phyloP scores from a whole-genome alignment of 2,113 vertebrate genomes.

The Bufo gargarizans region DNA sequence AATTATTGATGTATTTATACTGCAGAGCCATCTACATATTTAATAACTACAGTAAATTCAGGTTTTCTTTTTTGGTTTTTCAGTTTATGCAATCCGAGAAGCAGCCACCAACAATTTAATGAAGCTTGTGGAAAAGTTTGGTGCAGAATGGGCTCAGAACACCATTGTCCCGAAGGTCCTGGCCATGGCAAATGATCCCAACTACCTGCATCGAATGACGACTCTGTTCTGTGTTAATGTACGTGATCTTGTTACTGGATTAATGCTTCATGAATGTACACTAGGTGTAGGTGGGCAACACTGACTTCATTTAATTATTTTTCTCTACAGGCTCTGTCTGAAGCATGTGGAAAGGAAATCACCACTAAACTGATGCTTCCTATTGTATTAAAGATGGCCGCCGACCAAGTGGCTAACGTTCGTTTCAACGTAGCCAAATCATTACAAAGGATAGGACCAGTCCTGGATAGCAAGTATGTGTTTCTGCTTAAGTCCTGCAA shows the following conservation, averaged over 20 bases:
- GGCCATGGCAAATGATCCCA: constrained; percentile 88
- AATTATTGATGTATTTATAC: background rate
- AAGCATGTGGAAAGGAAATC: constrained; percentile 87
- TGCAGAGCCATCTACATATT: background rate
- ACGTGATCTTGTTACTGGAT: constrained; percentile 63
- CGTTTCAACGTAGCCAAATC: constrained; percentile 92
- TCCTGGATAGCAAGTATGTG: constrained; percentile 81
- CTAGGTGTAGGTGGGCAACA: background rate
- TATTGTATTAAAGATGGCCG: constrained; percentile 88
- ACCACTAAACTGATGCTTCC: constrained; percentile 92
- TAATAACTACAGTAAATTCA: too few relatives aligned
- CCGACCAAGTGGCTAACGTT: constrained; percentile 90
- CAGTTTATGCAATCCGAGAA: constrained; percentile 88
- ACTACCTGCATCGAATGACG: constrained; percentile 92
- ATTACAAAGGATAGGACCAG: constrained; percentile 88
- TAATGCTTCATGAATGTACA: background rate
- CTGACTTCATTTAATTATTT: background rate
- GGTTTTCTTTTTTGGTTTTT: background rate
- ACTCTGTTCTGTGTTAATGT: constrained; percentile 92
- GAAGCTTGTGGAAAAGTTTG: constrained; percentile 91
- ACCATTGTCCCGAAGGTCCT: constrained; percentile 89
- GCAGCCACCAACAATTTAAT: constrained; percentile 88
- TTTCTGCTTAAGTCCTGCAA: background rate
- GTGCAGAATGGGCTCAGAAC: constrained; percentile 88
- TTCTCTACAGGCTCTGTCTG: constrained; percentile 78